Conservation (phyloP, 2,113 vertebrate species). For the Proterorhinus semilunaris region DNA sequence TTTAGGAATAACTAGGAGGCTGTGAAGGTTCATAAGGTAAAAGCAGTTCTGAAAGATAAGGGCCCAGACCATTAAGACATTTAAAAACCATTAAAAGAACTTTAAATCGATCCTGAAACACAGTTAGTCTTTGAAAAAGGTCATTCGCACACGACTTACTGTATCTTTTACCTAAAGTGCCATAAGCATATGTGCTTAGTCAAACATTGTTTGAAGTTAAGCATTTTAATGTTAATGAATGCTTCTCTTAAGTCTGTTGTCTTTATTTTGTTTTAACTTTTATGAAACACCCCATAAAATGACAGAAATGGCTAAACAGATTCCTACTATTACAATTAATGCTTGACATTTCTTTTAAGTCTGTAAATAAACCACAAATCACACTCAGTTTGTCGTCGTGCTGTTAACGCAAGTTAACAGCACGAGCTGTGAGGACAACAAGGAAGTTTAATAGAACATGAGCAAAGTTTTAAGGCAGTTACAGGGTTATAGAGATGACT, state of each 20-base stretch:
- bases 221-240: conserved; percentile 32
- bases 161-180: conserved; percentile 5
- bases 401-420: conserved; percentile 41
- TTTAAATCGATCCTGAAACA: too few species aligned
- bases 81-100: too few species aligned
- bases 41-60: too few species aligned
- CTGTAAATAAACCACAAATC: conserved; percentile 45
- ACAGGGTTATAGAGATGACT: neutral
- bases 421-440: conserved; percentile 37
- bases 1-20: too few species aligned
- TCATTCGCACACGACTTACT: too few species aligned
- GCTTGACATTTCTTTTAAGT: conserved; percentile 33
- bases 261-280: conserved; percentile 40
- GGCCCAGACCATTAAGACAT: too few species aligned
- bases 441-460: conserved; percentile 29
- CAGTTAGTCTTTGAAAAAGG: too few species aligned
- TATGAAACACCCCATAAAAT: conserved; percentile 66
- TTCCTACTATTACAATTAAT: conserved; percentile 50
- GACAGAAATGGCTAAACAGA: conserved; percentile 47
- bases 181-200: conserved; percentile 34
- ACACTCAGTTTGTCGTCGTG: conserved; percentile 42
- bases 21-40: too few species aligned
- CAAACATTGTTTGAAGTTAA: conserved; percentile 57
- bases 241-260: conserved; percentile 40
- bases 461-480: conserved; percentile 13